A percentile compares a stretch with the other conserved stretches of the same genome.
Evolutionary conservation across 2,888 invertebrate species (phyloP).

Genomic region (Sphaerophoria rueppellii): DNA sequence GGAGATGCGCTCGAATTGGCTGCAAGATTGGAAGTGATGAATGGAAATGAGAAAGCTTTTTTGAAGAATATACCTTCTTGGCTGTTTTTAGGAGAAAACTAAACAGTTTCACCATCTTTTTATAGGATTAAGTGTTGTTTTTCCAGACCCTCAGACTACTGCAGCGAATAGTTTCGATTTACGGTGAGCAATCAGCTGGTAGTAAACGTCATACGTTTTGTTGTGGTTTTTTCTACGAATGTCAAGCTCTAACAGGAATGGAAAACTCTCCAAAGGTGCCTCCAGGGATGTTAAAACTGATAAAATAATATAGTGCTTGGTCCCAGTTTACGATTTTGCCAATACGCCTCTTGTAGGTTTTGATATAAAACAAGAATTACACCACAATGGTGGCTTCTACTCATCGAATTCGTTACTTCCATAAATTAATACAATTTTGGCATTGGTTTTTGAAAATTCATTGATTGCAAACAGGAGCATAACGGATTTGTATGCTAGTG

Average conservation of each 20-base stretch:
- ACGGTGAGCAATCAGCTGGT: constrained; percentile 34
- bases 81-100: constrained; percentile 77
- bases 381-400: too few species aligned
- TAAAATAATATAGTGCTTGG: too few species aligned
- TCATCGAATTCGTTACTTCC: too few species aligned
- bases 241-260: neutral
- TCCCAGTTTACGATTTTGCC: too few species aligned
- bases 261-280: neutral
- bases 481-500: too few species aligned
- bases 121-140: neutral
- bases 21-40: constrained; percentile 44
- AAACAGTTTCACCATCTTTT: constrained; percentile 79
- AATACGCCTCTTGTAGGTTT: too few species aligned
- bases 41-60: neutral
- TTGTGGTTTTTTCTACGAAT: neutral
- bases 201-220: constrained; percentile 16
- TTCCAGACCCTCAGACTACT: neutral
- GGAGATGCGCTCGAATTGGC: constrained; percentile 78
- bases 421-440: too few species aligned
- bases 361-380: too few species aligned
- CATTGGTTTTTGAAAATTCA: too few species aligned
- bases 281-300: neutral
- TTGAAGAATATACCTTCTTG: constrained; percentile 75
- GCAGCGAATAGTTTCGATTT: neutral
- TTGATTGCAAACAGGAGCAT: too few species aligned